Evolutionary conservation across 2,888 invertebrate genomes (phyloP).

Genomic region (Coelinius sp.): DNA sequence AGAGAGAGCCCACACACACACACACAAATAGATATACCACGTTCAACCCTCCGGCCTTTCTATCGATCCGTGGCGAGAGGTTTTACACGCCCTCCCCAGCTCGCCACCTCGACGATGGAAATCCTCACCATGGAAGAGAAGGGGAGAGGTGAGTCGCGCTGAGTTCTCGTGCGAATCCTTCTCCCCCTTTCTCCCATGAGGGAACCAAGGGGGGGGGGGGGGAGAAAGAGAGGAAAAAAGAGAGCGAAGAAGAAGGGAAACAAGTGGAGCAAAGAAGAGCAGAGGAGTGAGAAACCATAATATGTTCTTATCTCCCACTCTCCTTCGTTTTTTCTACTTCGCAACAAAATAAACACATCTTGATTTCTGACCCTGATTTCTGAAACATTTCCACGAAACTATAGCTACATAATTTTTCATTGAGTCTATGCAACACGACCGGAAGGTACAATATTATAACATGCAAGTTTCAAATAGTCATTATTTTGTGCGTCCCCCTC

Average conservation of each 20-base stretch:
- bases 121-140: slow-evolving; percentile 47
- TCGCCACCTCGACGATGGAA: slow-evolving; percentile 44
- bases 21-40: slow-evolving; percentile 49
- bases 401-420: not conserved
- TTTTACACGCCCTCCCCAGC: slow-evolving; percentile 62
- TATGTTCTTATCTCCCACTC: not conserved
- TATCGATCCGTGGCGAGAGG: slow-evolving; percentile 68
- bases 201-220: slow-evolving; percentile 6
- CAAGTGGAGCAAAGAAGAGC: slow-evolving; percentile 49
- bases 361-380: not conserved
- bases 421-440: not conserved
- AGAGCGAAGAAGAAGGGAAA: slow-evolving; percentile 29
- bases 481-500: slow-evolving; percentile 51
- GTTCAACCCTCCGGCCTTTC: slow-evolving; percentile 64
- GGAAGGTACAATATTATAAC: slow-evolving; percentile 29
- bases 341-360: slow-evolving; percentile 16
- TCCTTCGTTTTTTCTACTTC: not conserved
- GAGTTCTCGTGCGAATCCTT: slow-evolving; percentile 6
- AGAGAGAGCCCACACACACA: slow-evolving; percentile 1
- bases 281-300: slow-evolving; percentile 16
- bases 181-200: slow-evolving; percentile 38
- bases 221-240: slow-evolving; percentile 2
- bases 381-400: slow-evolving; percentile 13
- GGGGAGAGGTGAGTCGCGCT: slow-evolving; percentile 49
- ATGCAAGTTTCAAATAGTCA: slow-evolving; percentile 53